These are phyloP conservation scores for Ctenicera cuprea DNA, from an alignment of 2,888 invertebrate species.

Conservation along the genomic window DNA sequence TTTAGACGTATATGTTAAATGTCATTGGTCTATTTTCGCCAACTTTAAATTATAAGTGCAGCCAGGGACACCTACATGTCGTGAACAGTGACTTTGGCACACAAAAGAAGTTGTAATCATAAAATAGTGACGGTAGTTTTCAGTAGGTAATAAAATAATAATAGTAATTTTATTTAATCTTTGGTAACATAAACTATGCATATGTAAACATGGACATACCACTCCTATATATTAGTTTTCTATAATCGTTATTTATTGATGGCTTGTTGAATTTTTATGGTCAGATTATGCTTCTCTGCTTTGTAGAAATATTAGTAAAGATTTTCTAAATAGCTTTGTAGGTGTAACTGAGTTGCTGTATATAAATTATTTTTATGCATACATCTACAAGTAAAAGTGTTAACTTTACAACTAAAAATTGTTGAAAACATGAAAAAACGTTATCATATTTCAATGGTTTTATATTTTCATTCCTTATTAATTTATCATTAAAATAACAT, in stretches of 20 bases:
- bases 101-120: slow-evolving; percentile 40
- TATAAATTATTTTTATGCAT: slow-evolving; percentile 35
- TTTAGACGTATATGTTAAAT: slow-evolving; percentile 6
- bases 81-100: slow-evolving; percentile 11
- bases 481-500: no score
- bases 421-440: not conserved
- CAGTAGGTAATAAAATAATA: slow-evolving; percentile 49
- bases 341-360: slow-evolving; percentile 34
- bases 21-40: slow-evolving; percentile 19
- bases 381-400: slow-evolving; percentile 31
- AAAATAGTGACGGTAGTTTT: slow-evolving; percentile 46
- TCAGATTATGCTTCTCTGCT: slow-evolving; percentile 39
- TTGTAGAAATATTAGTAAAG: slow-evolving; percentile 29
- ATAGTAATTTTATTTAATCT: slow-evolving; percentile 42
- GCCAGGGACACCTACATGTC: slow-evolving; percentile 25
- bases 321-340: slow-evolving; percentile 35
- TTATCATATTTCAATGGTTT: not conserved
- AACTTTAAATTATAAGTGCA: slow-evolving; percentile 30
- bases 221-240: slow-evolving; percentile 51
- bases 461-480: no score
- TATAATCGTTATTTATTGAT: slow-evolving; percentile 50
- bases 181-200: slow-evolving; percentile 43
- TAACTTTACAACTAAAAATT: slow-evolving; percentile 2
- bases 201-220: slow-evolving; percentile 48
- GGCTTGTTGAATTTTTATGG: slow-evolving; percentile 45